Evolutionary conservation across 1,140 invertebrate species (phyloP).

Genomic region (Micrasema longulum): DNA sequence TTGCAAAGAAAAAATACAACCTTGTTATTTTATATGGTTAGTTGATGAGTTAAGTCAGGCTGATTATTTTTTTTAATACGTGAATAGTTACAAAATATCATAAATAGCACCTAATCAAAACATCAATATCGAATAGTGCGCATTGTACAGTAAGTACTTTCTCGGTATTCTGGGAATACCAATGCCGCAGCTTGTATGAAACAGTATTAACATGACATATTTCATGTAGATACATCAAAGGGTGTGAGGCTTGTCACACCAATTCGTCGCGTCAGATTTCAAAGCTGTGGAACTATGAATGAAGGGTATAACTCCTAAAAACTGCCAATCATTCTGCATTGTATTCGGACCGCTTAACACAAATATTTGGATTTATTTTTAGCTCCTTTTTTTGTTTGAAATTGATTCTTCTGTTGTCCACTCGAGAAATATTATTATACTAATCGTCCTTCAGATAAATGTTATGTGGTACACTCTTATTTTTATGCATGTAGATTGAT

Average conservation of each 20-base stretch:
- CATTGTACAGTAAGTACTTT: too few relatives aligned
- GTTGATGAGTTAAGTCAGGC: too few relatives aligned
- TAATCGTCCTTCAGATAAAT: too few relatives aligned
- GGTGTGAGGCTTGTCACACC: slow-evolving; percentile 33
- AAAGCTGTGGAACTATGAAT: slow-evolving; percentile 3
- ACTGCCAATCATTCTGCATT: slow-evolving; percentile 19
- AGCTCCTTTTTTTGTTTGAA: neutral
- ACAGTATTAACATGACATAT: slow-evolving; percentile 22
- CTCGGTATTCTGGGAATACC: slow-evolving; percentile 31
- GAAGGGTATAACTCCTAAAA: slow-evolving; percentile 25
- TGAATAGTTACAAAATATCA: too few relatives aligned
- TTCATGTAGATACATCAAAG: slow-evolving; percentile 10
- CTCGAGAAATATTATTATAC: too few relatives aligned
- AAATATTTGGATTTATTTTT: slow-evolving; percentile 26
- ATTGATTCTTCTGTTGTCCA: too few relatives aligned
- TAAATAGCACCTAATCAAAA: slow-evolving; percentile 4
- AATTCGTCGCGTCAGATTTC: slow-evolving; percentile 44
- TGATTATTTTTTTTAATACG: too few relatives aligned
- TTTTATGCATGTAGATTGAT: too few relatives aligned
- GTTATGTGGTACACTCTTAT: too few relatives aligned
- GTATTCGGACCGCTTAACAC: neutral
- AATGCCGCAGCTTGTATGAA: neutral
- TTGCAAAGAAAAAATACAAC: too few relatives aligned
- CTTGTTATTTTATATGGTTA: too few relatives aligned
- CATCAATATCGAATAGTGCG: neutral